These are phyloP conservation scores for Sinella curviseta DNA, from an alignment of 1,140 invertebrate genomes.

Conservation along the genomic window DNA sequence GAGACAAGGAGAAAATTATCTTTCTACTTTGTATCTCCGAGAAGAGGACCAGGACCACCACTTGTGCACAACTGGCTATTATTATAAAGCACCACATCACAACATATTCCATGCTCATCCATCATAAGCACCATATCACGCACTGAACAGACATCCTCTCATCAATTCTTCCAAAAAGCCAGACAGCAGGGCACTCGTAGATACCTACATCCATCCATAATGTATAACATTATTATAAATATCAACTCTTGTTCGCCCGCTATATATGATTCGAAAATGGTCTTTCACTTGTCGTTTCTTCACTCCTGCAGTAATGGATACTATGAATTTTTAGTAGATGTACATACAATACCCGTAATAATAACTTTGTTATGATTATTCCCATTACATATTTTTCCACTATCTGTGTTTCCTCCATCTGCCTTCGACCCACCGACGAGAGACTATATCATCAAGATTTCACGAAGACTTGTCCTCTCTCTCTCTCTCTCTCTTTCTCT, in stretches of 20 bases:
- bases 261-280: not conserved
- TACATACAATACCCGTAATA: too few relatives aligned
- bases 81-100: not conserved
- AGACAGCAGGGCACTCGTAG: too few relatives aligned
- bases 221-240: not conserved
- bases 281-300: too few relatives aligned
- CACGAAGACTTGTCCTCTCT: not conserved
- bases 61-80: not conserved
- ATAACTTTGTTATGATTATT: too few relatives aligned
- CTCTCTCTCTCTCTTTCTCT: too few relatives aligned
- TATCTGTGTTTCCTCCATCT: too few relatives aligned
- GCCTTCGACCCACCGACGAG: too few relatives aligned
- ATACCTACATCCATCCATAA: too few relatives aligned
- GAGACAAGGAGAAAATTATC: not conserved
- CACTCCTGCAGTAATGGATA: too few relatives aligned
- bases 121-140: slow-evolving; percentile 1
- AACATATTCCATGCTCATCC: not conserved
- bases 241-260: not conserved
- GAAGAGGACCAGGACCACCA: too few relatives aligned
- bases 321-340: too few relatives aligned
- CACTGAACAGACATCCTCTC: not conserved
- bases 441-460: not conserved
- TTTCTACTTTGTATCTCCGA: not conserved
- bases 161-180: not conserved
- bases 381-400: too few relatives aligned